Conservation (phyloP, 2,797 vertebrate genomes). For the Hoplostethus mediterraneus region DNA sequence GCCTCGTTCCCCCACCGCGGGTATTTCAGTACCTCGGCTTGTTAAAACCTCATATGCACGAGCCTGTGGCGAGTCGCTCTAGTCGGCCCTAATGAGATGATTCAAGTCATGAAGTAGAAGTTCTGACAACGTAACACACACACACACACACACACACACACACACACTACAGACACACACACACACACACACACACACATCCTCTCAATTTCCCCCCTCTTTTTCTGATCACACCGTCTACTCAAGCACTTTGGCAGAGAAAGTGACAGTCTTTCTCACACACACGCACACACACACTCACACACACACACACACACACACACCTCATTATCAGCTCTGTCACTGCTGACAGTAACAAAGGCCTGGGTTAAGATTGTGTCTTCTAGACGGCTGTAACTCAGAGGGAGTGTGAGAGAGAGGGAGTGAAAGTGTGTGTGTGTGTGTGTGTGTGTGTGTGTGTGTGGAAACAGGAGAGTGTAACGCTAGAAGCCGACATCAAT, state of each 20-base stretch:
- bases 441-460: constrained; percentile 16
- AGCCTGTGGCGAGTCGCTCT: too few relatives aligned
- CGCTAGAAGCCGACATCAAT: constrained; percentile 50
- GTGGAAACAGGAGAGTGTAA: constrained; percentile 41
- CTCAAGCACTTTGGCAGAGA: constrained; percentile 25
- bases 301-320: constrained; percentile 4
- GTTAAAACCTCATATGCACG: not conserved
- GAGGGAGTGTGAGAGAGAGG: constrained; percentile 9
- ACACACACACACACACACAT: not conserved
- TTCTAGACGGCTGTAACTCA: constrained; percentile 20
- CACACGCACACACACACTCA: not conserved
- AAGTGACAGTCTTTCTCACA: constrained; percentile 1
- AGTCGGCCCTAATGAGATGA: too few relatives aligned
- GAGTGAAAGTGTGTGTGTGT: constrained; percentile 14
- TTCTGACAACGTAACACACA: not conserved
- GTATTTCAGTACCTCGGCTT: too few relatives aligned
- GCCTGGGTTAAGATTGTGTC: constrained; percentile 25
- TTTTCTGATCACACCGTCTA: constrained; percentile 22
- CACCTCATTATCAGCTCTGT: constrained; percentile 44
- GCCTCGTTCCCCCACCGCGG: too few relatives aligned
- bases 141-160: constrained; percentile 19
- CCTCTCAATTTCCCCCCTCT: not conserved
- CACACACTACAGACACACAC: too few relatives aligned
- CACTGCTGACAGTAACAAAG: constrained; percentile 49
- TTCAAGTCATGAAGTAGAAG: too few relatives aligned